These are phyloP conservation scores for Brachyhypopomus occidentalis DNA, from an alignment of 2,113 vertebrate species.

Conservation along the genomic window DNA sequence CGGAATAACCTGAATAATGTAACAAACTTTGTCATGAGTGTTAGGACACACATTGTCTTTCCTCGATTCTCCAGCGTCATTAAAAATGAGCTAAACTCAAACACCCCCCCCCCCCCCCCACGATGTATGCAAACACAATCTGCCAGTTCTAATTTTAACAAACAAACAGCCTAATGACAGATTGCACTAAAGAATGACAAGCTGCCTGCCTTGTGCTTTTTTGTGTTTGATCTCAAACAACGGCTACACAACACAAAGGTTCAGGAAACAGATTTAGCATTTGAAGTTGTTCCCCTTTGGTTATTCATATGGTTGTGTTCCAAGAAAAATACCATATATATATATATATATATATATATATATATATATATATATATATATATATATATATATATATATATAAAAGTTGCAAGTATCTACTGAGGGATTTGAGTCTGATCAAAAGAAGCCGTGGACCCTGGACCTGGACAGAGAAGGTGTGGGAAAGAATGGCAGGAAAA, in stretches of 20 bases:
- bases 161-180: constrained; percentile 45
- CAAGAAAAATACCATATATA: too few species aligned
- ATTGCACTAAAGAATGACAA: constrained; percentile 47
- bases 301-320: constrained; percentile 36
- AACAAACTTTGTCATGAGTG: neutral
- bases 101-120: too few species aligned
- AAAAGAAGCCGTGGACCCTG: neutral
- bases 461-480: neutral
- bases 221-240: constrained; percentile 56
- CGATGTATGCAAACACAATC: constrained; percentile 31
- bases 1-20: neutral
- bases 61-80: constrained; percentile 20
- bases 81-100: constrained; percentile 42
- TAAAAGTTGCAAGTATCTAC: neutral
- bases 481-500: neutral
- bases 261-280: constrained; percentile 44
- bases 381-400: too few species aligned
- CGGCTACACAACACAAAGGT: constrained; percentile 39
- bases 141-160: constrained; percentile 46
- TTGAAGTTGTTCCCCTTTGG: constrained; percentile 52
- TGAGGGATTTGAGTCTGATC: neutral
- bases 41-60: constrained; percentile 19
- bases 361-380: too few species aligned
- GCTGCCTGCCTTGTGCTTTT: constrained; percentile 39
- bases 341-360: too few species aligned